Conservation (phyloP, 2,113 vertebrate species). For the Lophius piscatorius region DNA sequence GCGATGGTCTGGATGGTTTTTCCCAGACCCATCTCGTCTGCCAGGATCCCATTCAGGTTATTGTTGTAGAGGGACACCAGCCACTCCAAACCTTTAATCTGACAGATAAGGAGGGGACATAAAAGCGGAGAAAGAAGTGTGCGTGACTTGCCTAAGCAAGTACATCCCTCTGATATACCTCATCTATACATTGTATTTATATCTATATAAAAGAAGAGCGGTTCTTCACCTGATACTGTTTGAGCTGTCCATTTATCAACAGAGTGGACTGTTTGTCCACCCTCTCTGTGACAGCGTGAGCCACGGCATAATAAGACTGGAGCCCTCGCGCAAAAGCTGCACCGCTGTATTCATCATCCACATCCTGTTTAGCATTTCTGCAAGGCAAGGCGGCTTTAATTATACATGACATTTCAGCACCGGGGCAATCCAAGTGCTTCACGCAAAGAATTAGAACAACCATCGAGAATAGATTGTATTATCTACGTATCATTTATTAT, state of each 20-base stretch:
- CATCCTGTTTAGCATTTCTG: slow-evolving; percentile 94
- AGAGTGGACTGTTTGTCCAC: slow-evolving; percentile 94
- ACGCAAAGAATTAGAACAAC: too few relatives aligned
- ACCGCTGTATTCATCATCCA: slow-evolving; percentile 92
- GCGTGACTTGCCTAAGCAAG: neutral
- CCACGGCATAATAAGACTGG: slow-evolving; percentile 95
- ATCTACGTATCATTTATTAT: too few relatives aligned
- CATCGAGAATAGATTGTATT: too few relatives aligned
- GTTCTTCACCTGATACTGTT: slow-evolving; percentile 88
- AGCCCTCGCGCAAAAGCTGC: slow-evolving; percentile 86
- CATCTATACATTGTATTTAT: neutral
- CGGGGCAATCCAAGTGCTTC: too few relatives aligned
- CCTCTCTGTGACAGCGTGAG: slow-evolving; percentile 93
- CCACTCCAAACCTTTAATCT: slow-evolving; percentile 97
- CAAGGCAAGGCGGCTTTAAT: too few relatives aligned
- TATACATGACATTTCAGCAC: too few relatives aligned
- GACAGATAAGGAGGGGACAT: neutral
- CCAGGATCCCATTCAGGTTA: slow-evolving; percentile 96
- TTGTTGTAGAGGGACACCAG: slow-evolving; percentile 97
- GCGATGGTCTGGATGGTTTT: slow-evolving; percentile 98
- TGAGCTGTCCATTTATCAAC: slow-evolving; percentile 94
- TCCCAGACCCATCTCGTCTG: slow-evolving; percentile 96
- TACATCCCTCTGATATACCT: neutral
- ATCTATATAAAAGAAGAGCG: neutral
- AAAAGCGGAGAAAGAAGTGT: neutral